These are phyloP conservation scores for Lordiphosa mommai DNA, from an alignment of 1,140 invertebrate genomes.

Conservation along the genomic window DNA sequence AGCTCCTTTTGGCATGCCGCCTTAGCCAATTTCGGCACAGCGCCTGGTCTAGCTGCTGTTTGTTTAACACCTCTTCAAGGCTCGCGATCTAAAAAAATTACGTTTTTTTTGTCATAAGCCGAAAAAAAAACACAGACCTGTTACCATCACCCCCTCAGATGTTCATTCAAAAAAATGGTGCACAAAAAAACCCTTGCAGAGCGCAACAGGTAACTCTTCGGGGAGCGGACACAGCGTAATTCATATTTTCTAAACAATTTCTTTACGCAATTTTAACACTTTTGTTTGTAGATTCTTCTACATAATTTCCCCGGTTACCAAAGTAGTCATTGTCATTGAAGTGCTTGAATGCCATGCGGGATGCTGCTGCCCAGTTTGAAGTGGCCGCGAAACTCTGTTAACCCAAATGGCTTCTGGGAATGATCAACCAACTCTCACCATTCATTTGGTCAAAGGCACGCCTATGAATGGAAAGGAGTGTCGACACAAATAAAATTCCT, in stretches of 20 bases:
- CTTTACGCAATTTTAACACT: constrained; percentile 55
- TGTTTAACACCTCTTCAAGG: constrained; percentile 46
- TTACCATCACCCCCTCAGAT: constrained; percentile 15
- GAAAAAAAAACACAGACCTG: constrained; percentile 36
- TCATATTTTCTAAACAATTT: constrained; percentile 59
- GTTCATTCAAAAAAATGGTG: neutral
- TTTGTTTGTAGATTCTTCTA: constrained; percentile 24
- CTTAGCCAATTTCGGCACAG: constrained; percentile 33
- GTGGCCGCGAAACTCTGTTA: constrained; percentile 38
- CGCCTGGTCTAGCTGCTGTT: constrained; percentile 34
- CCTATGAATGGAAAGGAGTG: constrained; percentile 39
- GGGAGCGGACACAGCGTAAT: constrained; percentile 32
- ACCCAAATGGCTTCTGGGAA: constrained; percentile 43
- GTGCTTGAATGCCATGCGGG: constrained; percentile 38
- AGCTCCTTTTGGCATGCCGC: neutral
- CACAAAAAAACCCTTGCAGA: constrained; percentile 22
- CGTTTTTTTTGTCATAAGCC: constrained; percentile 34
- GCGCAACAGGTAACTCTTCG: constrained; percentile 49
- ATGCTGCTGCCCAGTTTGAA: constrained; percentile 36
- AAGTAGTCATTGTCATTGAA: constrained; percentile 19
- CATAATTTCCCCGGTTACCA: constrained; percentile 35
- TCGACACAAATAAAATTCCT: constrained; percentile 29
- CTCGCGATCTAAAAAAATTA: constrained; percentile 20
- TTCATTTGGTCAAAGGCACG: constrained; percentile 36
- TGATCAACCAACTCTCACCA: constrained; percentile 19